Evolutionary conservation across 2,888 invertebrate genomes (phyloP).

Genomic region (Agonopterix heracliana): DNA sequence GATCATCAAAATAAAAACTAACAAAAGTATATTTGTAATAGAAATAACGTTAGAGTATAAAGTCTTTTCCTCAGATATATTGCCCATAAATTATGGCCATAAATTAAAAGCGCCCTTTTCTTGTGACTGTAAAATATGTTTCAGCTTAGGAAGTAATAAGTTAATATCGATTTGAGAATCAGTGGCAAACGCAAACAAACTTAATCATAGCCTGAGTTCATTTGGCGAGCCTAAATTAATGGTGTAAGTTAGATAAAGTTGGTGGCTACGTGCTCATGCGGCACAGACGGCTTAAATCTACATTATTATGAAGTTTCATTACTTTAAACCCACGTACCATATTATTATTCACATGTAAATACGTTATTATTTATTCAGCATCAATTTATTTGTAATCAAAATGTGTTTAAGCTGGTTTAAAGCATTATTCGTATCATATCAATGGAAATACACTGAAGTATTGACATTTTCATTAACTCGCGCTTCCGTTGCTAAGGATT

Average conservation of each 20-base stretch:
- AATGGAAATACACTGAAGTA: neutral
- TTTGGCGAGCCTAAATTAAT: conserved; percentile 40
- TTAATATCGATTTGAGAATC: conserved; percentile 20
- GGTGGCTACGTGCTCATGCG: conserved; percentile 15
- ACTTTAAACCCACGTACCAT: conserved; percentile 17
- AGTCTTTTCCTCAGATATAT: conserved; percentile 4
- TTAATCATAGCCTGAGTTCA: conserved; percentile 34
- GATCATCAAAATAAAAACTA: neutral
- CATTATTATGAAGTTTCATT: conserved; percentile 6
- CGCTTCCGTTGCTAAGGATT: no score
- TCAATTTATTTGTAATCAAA: conserved; percentile 1
- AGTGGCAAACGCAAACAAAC: conserved; percentile 27
- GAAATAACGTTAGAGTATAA: conserved; percentile 3
- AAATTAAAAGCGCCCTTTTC: conserved; percentile 9
- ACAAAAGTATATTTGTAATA: neutral
- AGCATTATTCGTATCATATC: conserved; percentile 8
- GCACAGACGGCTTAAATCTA: conserved; percentile 13
- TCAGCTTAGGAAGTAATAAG: conserved; percentile 12
- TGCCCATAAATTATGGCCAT: conserved; percentile 8
- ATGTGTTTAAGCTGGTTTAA: neutral
- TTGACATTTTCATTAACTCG: no score
- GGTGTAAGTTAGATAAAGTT: conserved; percentile 34
- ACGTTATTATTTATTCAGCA: conserved; percentile 5
- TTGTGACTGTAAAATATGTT: conserved; percentile 9
- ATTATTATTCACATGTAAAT: conserved; percentile 17